Evolutionary conservation across 2,888 invertebrate species (phyloP), one percentile per base, ranked within the genome.

Genomic region (Eupsilia transversa): DNA sequence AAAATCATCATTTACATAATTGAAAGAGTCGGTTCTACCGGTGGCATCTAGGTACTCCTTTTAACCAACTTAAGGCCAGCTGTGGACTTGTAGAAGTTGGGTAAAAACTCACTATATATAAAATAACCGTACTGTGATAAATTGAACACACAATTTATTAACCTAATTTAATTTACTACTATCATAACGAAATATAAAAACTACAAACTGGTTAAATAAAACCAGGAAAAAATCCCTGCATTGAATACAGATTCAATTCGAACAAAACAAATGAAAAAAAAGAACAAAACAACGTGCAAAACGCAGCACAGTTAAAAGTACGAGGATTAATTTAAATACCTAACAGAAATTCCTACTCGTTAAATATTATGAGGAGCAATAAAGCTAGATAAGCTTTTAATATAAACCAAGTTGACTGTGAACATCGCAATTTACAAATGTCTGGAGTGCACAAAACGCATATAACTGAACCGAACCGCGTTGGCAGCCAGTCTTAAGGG

Each of bases 341-440:
- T n/a, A 57, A 72, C 78, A 82, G 12, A 75, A 41, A 82, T 65
- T 59, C 52, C 30, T 35, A 33, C 72, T 54, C 12, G 35, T 74
- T 77, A 71, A 68, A 74, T 82, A 74, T 72, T 76, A 84, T 52
- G 61, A 71, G 23, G 20, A 49, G 54, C 12, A 61, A 70, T 69
- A 77, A 68, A 83, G 56, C 57, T 64, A 74, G 71, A 77, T 74
- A 79, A 82, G 60, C 64, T 60, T 79, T 79, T 77, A 77, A 79
- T 84, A 83, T 82, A 83, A 87, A 82, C 68, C 72, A 74, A 76
- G 71, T 81, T 70, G 86, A 60, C 61, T 81, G 66, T 64, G 71
- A 77, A 86, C 72, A 76, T 82, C 60, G 72, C 72, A 78, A 86
- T 79, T 83, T 78, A 85, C 86, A 76, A 81, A 74, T 73, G 83